Percentiles rank a stretch among this genome's conserved stretches.
These are phyloP conservation scores for Drosophila parvula DNA, from an alignment of 1,140 invertebrate species.

Conservation along the genomic window DNA sequence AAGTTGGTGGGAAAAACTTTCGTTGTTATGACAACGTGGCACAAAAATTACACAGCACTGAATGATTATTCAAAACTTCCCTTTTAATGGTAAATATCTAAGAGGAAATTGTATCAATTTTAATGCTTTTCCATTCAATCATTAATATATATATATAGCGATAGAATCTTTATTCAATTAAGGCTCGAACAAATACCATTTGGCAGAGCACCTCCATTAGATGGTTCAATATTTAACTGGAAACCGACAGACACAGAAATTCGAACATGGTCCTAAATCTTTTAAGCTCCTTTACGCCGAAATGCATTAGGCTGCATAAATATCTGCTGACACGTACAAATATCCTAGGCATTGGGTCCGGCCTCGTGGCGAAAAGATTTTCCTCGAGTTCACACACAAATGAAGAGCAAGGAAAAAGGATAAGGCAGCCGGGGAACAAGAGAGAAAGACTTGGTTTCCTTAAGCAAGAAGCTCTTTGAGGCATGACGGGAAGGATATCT, in stretches of 20 bases:
- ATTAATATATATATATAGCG: not conserved
- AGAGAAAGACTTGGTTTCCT: not conserved
- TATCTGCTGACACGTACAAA: conserved; percentile 50
- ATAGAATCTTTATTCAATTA: not conserved
- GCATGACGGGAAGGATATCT: not conserved
- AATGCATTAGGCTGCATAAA: conserved; percentile 53
- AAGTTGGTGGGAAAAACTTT: conserved; percentile 14
- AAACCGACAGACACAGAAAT: not conserved
- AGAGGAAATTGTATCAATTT: not conserved
- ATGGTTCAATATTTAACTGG: conserved; percentile 40
- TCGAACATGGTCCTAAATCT: conserved; percentile 19
- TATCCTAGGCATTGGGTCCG: conserved; percentile 28
- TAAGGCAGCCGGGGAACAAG: not conserved
- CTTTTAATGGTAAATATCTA: not conserved
- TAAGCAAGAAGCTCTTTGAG: conserved; percentile 2
- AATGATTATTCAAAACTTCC: conserved; percentile 19
- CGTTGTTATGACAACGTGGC: conserved; percentile 30
- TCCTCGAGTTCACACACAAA: conserved; percentile 25
- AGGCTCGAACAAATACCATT: conserved; percentile 10
- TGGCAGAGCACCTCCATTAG: conserved; percentile 20
- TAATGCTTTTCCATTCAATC: too few species aligned
- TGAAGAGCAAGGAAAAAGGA: conserved; percentile 9
- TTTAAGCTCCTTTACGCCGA: conserved; percentile 44
- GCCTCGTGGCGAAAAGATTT: conserved; percentile 27
- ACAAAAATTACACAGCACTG: not conserved